These are phyloP conservation scores for Amblyjoppa fuscipennis DNA, from an alignment of 2,888 invertebrate species.

Conservation along the genomic window DNA sequence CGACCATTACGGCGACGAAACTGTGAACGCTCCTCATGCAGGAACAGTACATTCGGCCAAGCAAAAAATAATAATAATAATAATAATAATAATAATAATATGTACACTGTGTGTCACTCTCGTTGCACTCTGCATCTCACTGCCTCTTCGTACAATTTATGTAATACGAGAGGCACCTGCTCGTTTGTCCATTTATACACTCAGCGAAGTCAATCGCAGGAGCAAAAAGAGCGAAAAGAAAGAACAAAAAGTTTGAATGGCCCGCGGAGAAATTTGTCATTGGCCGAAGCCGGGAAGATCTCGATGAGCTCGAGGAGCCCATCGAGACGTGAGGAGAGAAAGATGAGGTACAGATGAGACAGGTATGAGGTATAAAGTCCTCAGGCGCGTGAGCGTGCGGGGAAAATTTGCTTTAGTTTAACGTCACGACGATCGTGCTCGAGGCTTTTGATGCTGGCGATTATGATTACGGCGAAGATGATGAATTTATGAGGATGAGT, in stretches of 20 bases:
- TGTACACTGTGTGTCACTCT: too few relatives aligned
- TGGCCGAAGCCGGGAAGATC: slow-evolving; percentile 64
- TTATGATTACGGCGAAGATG: slow-evolving; percentile 79
- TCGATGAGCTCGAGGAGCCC: slow-evolving; percentile 35
- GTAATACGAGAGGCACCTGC: slow-evolving; percentile 42
- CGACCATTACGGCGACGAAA: too few relatives aligned
- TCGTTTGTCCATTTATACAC: slow-evolving; percentile 22
- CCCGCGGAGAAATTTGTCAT: slow-evolving; percentile 76
- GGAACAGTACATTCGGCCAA: too few relatives aligned
- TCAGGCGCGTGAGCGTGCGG: slow-evolving; percentile 40
- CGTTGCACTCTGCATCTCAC: too few relatives aligned
- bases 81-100: too few relatives aligned
- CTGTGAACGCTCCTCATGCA: too few relatives aligned
- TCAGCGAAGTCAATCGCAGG: slow-evolving; percentile 46
- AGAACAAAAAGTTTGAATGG: slow-evolving; percentile 58
- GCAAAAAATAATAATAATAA: too few relatives aligned
- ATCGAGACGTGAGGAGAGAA: background rate
- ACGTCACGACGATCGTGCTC: slow-evolving; percentile 73
- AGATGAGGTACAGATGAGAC: slow-evolving; percentile 37
- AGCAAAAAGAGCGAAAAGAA: background rate
- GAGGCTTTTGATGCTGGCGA: slow-evolving; percentile 71
- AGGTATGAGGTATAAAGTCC: slow-evolving; percentile 47
- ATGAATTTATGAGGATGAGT: slow-evolving; percentile 81
- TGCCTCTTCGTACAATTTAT: slow-evolving; percentile 8
- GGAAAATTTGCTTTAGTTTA: slow-evolving; percentile 66